Evolutionary conservation across 2,888 invertebrate species (phyloP).

Genomic region (Lingula anatina): DNA sequence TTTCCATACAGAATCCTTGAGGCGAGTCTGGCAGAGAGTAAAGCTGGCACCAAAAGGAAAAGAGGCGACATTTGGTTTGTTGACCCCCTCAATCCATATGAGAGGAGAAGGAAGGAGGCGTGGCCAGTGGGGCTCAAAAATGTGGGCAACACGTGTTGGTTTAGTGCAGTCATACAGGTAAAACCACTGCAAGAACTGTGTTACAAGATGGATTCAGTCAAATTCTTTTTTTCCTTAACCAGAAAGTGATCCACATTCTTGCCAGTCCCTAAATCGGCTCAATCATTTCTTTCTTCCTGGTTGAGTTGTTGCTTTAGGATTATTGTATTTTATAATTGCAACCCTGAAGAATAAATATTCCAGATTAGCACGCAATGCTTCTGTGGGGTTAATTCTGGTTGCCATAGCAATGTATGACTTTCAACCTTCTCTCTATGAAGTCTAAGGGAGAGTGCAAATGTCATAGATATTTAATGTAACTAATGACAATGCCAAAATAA

Average conservation of each 20-base stretch:
- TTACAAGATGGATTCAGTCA: neutral
- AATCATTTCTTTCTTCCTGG: neutral
- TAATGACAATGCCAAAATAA: too few relatives aligned
- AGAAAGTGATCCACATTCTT: neutral
- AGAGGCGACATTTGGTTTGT: conserved; percentile 51
- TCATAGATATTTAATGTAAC: too few relatives aligned
- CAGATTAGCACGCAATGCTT: too few relatives aligned
- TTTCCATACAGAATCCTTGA: conserved; percentile 47
- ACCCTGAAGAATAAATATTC: too few relatives aligned
- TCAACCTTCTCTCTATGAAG: too few relatives aligned
- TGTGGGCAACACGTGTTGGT: conserved; percentile 57
- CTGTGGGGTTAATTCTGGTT: too few relatives aligned
- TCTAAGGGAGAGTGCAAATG: too few relatives aligned
- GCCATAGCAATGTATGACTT: too few relatives aligned
- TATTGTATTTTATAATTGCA: neutral
- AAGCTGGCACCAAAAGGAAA: conserved; percentile 50
- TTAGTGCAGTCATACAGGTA: conserved; percentile 56
- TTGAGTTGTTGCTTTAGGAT: neutral
- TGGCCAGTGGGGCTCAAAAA: conserved; percentile 55
- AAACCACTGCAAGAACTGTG: neutral
- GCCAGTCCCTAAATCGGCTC: conserved; percentile 2
- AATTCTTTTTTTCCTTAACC: neutral
- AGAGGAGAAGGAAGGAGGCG: conserved; percentile 37
- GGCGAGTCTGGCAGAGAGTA: conserved; percentile 52
- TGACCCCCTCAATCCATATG: conserved; percentile 52